Evolutionary conservation across 2,113 vertebrate genomes (phyloP), one percentile per base, ranked within the genome.

Genomic region (Malurus cyaneus): DNA sequence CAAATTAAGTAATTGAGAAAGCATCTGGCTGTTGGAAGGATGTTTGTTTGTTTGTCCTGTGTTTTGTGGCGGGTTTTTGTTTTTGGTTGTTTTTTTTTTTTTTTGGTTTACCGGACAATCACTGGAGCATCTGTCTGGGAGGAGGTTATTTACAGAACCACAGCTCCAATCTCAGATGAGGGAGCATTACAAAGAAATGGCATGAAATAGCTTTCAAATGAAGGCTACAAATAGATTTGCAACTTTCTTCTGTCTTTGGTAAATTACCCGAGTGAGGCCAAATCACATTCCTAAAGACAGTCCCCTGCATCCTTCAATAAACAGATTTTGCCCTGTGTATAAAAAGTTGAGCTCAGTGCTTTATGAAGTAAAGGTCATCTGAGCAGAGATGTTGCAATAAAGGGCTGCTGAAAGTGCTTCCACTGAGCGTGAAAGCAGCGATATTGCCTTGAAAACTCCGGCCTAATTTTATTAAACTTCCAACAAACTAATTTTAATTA

Each of bases 1-100:
- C 95, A 96, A 97, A 97, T 96, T 97, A 97, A 96, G 92, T 95
- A 97, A 97, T 97, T 97, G 94, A 95, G 80, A 91, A 95, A 92
- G 96, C 95, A 95, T 97, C 96, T 97, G n/a, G 97, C 94, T 95
- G 80, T 74, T 54, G 80, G 87, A 89, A 80, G 86, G 94, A 88
- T 92, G 86, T 72, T 96, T 93, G 90, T 81, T 96, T 95, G 91
- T 94, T 86, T 94, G 86, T 80, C 87, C 85, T 70, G 54, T 31
- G 39, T 81, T 81, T 81, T 65, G 71, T 72, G 36, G 57, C n/a
- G n/a, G 7, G 3, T n/a, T n/a, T n/a, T n/a, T n/a, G 0, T 8
- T 36, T 36, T 23, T 47, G 41, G 11, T 44, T 44, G 42, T 14
- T 36, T 5, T 49, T 52, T 46, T n/a, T 21, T 42, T 64, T 34